phyloP scores from a whole-genome alignment of 2,797 vertebrate genomes.

The Brachyrhaphis roseni region DNA sequence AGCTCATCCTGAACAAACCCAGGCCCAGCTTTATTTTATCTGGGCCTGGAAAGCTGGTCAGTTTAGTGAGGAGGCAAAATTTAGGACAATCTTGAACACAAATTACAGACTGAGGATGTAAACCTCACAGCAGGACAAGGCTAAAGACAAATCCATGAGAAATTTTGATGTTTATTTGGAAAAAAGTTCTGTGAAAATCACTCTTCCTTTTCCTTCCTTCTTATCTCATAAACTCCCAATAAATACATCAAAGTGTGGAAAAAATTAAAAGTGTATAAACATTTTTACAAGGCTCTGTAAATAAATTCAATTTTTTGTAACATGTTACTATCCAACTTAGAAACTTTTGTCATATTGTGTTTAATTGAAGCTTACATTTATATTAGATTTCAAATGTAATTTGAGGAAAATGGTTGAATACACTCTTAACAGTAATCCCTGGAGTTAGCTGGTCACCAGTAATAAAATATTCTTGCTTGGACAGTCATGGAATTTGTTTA shows the following conservation, averaged over 20 bases:
- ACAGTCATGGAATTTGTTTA: constrained; percentile 57
- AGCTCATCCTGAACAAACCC: background rate
- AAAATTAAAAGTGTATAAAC: background rate
- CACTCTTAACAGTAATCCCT: constrained; percentile 30
- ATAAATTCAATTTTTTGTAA: background rate
- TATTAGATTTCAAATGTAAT: background rate
- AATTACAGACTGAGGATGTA: background rate
- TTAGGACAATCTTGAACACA: background rate
- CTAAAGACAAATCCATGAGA: background rate
- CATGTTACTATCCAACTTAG: background rate
- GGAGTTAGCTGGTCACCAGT: constrained; percentile 37
- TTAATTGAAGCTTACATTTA: background rate
- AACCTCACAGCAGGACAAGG: background rate
- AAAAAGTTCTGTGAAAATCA: background rate
- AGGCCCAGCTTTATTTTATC: background rate
- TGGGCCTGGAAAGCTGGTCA: background rate
- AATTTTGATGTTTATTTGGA: background rate
- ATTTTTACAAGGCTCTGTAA: background rate
- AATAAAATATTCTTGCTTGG: constrained; percentile 49
- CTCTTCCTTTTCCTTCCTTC: background rate
- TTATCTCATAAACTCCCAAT: background rate
- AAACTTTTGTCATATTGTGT: background rate
- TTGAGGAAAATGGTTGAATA: constrained; percentile 33
- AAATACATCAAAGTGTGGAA: background rate
- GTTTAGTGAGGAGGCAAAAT: background rate